Percentiles rank a stretch among this genome's conserved stretches.
Conservation (phyloP, 2,113 vertebrate genomes). For the Oreochromis aureus region DNA sequence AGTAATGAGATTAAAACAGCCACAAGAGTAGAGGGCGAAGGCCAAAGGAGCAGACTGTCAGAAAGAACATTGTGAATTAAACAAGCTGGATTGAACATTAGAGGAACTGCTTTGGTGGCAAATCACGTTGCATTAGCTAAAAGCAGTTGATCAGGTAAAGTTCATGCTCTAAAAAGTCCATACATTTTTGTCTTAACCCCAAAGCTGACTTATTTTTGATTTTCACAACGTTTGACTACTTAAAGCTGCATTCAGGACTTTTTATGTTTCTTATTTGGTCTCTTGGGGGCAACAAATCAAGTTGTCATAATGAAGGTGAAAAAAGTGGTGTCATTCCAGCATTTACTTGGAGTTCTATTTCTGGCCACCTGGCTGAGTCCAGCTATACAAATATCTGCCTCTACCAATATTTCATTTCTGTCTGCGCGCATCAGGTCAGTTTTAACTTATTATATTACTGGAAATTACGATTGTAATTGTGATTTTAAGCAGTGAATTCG, state of each 20-base stretch:
- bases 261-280: background rate
- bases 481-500: background rate
- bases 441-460: background rate
- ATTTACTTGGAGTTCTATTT: rapidly evolving
- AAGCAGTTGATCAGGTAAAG: background rate
- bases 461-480: rapidly evolving
- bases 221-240: background rate
- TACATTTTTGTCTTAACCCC: background rate
- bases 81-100: background rate
- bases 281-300: rapidly evolving
- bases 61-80: background rate
- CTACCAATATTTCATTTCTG: background rate
- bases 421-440: background rate
- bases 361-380: background rate
- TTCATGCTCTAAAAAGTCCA: background rate
- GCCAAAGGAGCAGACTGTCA: background rate
- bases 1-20: conserved; percentile 40
- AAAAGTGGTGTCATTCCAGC: background rate
- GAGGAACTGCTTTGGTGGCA: background rate
- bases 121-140: background rate
- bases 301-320: background rate
- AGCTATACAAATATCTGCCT: background rate
- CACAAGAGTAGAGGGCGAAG: background rate
- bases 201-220: background rate
- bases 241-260: background rate